Evolutionary conservation across 2,797 vertebrate genomes (phyloP).

Genomic region (Dipus sagitta): DNA sequence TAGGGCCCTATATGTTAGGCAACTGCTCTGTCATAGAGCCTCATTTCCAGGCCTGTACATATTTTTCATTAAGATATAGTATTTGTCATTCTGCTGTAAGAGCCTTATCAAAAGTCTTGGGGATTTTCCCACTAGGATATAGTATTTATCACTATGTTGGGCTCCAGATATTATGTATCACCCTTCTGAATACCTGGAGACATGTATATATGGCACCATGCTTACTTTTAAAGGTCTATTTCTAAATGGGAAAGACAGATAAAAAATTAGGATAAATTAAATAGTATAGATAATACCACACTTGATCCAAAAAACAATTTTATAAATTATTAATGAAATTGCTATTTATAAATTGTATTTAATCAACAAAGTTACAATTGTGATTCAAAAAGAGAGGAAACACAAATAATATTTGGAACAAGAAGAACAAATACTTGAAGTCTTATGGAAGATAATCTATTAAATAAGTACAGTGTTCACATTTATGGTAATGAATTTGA

Average conservation of each 20-base stretch:
- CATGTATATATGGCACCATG: too few relatives aligned
- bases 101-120: too few relatives aligned
- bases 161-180: too few relatives aligned
- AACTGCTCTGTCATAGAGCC: too few relatives aligned
- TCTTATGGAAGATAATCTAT: constrained; percentile 12
- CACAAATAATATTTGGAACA: background rate
- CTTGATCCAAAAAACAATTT: background rate
- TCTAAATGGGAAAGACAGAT: background rate
- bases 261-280: background rate
- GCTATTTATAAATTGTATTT: background rate
- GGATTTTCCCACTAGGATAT: too few relatives aligned
- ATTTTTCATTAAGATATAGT: background rate
- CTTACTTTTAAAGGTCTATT: background rate
- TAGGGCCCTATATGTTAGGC: too few relatives aligned
- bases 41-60: too few relatives aligned
- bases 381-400: background rate
- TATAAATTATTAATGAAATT: constrained; percentile 8
- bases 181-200: background rate
- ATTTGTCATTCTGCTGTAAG: background rate
- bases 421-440: background rate
- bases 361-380: background rate
- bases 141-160: too few relatives aligned
- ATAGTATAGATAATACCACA: background rate
- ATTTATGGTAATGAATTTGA: constrained; percentile 34
- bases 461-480: background rate